A percentile compares a stretch with the other conserved stretches of the same genome.
phyloP scores from a whole-genome alignment of 2,797 vertebrate species.

The Myotis planiceps region DNA sequence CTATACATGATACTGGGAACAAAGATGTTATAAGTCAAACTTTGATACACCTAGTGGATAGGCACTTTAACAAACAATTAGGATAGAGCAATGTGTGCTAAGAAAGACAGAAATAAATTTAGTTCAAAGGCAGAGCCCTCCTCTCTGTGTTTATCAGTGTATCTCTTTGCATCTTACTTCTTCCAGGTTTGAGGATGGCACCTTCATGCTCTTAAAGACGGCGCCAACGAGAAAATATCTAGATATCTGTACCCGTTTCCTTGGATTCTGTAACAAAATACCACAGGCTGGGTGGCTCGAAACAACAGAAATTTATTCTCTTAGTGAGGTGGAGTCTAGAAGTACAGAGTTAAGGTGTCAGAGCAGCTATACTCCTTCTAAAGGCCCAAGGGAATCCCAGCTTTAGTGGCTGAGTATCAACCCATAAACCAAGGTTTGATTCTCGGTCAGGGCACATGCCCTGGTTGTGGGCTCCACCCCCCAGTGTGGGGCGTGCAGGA shows the following conservation, averaged over 20 bases:
- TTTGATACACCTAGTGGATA: not conserved
- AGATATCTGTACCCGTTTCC: not conserved
- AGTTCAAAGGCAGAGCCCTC: not conserved
- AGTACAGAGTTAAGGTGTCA: not conserved
- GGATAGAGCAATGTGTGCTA: not conserved
- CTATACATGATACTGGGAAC: not conserved
- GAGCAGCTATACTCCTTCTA: not conserved
- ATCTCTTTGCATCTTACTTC: not conserved
- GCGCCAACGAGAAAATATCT: not conserved
- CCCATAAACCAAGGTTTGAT: too few relatives aligned
- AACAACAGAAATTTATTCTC: not conserved
- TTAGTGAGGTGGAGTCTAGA: not conserved
- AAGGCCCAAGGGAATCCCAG: too few relatives aligned
- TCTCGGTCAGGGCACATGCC: too few relatives aligned
- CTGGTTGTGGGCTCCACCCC: too few relatives aligned
- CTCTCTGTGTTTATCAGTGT: not conserved
- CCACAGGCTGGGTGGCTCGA: not conserved
- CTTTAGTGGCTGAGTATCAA: too few relatives aligned
- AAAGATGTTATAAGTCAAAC: not conserved
- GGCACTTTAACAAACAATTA: not conserved
- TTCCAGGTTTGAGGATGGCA: not conserved
- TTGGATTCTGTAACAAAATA: not conserved
- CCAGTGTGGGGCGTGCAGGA: too few relatives aligned
- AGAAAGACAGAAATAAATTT: not conserved
- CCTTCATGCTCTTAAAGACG: not conserved